Base-by-base conservation (phyloP, 2,888 invertebrate species). In the Limnephilus rhombicus region DNA sequence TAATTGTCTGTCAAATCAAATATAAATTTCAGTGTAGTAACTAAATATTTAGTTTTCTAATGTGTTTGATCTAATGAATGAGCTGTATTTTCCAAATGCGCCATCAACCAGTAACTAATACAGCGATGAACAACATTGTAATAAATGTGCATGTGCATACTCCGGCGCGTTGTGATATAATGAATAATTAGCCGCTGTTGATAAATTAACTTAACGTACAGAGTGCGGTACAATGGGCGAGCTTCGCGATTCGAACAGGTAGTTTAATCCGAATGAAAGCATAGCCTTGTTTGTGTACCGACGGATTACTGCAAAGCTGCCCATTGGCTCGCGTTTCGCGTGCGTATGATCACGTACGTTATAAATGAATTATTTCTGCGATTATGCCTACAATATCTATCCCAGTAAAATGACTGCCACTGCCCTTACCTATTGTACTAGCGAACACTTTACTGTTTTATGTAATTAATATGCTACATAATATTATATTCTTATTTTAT, bases 181-280 rank as follows among this genome's bases (percentile, higher is more conserved):
- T 87, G 45, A 53, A 29, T n/a, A n/a, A 87, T 34, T 87, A 49
- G 87, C 34, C 53, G 3, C 41, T 85, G 85, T 85, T 85, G 80
- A 80, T 80, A 29, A 83, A 85, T 41, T 85, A 34, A 85, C 41
- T 34, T 41, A n/a, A 85, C 85, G 37, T n/a, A 45, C 85, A 37
- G 37, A 85, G 12, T 34, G 34, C 82, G 82, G 18, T 81, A 34
- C 45, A 85, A 37, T 45, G 37, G n/a, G 34, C 37, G 41, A n/a
- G n/a, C 24, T 85, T 85, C 85, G n/a, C 85, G n/a, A 37, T 31
- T 53, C 31, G 29, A 87, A 68, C 53, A 29, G 31, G 31, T 68
- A 68, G 87, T 29, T 37, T 87, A 87, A 91, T 92, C 88, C 85
- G 82, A 91, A 91, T 90, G 91, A 92, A 92, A 91, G 89, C 92